Evolutionary conservation across 1,140 invertebrate species (phyloP).

Genomic region (Gonatopus flavifemur): DNA sequence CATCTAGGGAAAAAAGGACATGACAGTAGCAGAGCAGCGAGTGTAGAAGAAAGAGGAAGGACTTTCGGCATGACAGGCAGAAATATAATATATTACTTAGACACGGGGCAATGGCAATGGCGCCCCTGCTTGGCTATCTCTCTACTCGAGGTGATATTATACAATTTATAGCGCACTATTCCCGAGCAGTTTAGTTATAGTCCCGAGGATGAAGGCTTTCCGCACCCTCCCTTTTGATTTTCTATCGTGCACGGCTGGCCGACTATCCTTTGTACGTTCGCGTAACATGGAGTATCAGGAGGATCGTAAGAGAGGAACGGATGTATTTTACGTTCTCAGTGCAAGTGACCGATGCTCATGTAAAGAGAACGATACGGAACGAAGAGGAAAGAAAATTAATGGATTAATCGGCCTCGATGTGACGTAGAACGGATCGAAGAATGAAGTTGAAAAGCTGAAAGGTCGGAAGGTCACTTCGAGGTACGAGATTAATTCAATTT

Average conservation of each 20-base stretch:
- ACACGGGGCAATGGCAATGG: slow-evolving; percentile 3
- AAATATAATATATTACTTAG: slow-evolving; percentile 28
- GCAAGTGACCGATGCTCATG: slow-evolving; percentile 15
- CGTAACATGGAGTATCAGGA: not conserved
- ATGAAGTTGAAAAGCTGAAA: not conserved
- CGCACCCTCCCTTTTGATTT: slow-evolving; percentile 10
- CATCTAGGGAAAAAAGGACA: slow-evolving; percentile 1
- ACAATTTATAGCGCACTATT: slow-evolving; percentile 24
- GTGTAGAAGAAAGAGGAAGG: not conserved
- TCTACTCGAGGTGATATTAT: slow-evolving; percentile 14
- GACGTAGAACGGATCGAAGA: not conserved
- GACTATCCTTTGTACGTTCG: not conserved
- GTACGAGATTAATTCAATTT: too few species aligned
- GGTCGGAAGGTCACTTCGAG: too few species aligned
- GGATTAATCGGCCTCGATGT: not conserved
- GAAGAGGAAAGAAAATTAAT: not conserved
- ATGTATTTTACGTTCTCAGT: slow-evolving; percentile 18
- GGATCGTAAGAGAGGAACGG: not conserved
- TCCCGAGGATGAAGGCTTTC: slow-evolving; percentile 11
- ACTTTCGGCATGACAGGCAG: slow-evolving; percentile 13
- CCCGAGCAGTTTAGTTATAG: slow-evolving; percentile 18
- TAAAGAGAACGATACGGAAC: too few species aligned
- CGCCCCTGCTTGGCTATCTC: slow-evolving; percentile 8
- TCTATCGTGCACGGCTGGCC: not conserved
- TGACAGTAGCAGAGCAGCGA: not conserved